Evolutionary conservation across 1,140 invertebrate species (phyloP), one percentile per base, ranked within the genome.

Genomic region (Ruditapes philippinarum): DNA sequence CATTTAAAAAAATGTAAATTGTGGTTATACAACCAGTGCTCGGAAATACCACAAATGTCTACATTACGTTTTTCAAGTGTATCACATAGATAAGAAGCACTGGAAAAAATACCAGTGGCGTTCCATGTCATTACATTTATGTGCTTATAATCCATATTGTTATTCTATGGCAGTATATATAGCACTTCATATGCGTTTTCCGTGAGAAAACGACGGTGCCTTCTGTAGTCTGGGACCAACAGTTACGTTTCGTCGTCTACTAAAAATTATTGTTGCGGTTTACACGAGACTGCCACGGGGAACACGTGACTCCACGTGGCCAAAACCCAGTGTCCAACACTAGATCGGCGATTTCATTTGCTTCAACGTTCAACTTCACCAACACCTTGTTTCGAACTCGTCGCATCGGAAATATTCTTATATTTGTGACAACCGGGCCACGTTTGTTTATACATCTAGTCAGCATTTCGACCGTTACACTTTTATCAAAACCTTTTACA

Each of bases 51-150:
- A n/a, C n/a, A n/a, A n/a, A n/a, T n/a, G 57, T 62, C 57, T 62
- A 62, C 25, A 9, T 12, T 62, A 19, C 25, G 17, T 19, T 19
- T n/a, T 62, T 19, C 25, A 62, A 62, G 57, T n/a, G 57, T 62
- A 62, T 62, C 57, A 62, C 57, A 62, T 62, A 62, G 57, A 62
- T 62, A 62, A n/a, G 57, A 62, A n/a, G 57, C 57, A 62, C 57
- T 62, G 57, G 57, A 62, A n/a, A 62, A 62, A n/a, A 62, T 62
- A 28, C 57, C 57, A n/a, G 57, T 62, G 25, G 57, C 57, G 25
- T 62, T 62, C 57, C 57, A 62, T 62, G 57, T 62, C 57, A 62
- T 62, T n/a, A 62, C 5, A 9, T 62, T 62, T 12, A 62, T 19
- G 25, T 62, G 17, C 25, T 28, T 62, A 62, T 62, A 62, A n/a